Evolutionary conservation across 2,797 vertebrate genomes (phyloP), one percentile per base, ranked within the genome.

Genomic region (Adelosebastes latens): DNA sequence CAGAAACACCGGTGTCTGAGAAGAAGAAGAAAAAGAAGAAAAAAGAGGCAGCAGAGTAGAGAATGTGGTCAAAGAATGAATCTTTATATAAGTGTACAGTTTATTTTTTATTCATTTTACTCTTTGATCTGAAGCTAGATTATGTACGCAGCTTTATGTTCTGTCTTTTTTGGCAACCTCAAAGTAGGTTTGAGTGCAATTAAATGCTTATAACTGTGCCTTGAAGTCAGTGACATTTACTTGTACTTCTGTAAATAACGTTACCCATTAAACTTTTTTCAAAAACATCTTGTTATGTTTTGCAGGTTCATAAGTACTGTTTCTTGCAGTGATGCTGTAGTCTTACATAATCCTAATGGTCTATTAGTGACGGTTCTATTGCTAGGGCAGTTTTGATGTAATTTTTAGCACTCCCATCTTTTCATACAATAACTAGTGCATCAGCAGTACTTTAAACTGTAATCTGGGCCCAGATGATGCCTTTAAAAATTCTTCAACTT

Each of bases 1-100:
- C 66, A 0, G 80, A 83, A 60, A 49, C 61, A 0, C 85, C 84
- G 0, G 69, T 84, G 20, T 22, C 87, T 0, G 84, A 96, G 46
- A 95, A 94, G 14, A 95, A 94, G 5, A 96, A 94, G 77, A 95
- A 93, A 2, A 96, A 93, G 18, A 94, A 94, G 72, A 94, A 91
- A 82, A 82, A 84, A 24, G 65, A 74, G 22, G n/a, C 8, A 3
- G 4, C 64, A 3, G 70, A 84, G n/a, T 29, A 90, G 24, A 60
- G 81, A 90, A 10, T 69, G 16, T 24, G n/a, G 14, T 32, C 31
- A 75, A 39, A 61, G 73, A 88, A 83, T 79, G 31, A 71, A 55
- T 27, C 56, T 81, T 82, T 69, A 59, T 81, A 75, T 71, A 89
- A 78, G 7, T 94, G 94, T 95, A 94, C 83, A 95, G 88, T 75